A percentile compares a stretch with the other conserved stretches of the same genome.
Conservation (phyloP, 2,113 vertebrate species). For the Grammomys surdaster region DNA sequence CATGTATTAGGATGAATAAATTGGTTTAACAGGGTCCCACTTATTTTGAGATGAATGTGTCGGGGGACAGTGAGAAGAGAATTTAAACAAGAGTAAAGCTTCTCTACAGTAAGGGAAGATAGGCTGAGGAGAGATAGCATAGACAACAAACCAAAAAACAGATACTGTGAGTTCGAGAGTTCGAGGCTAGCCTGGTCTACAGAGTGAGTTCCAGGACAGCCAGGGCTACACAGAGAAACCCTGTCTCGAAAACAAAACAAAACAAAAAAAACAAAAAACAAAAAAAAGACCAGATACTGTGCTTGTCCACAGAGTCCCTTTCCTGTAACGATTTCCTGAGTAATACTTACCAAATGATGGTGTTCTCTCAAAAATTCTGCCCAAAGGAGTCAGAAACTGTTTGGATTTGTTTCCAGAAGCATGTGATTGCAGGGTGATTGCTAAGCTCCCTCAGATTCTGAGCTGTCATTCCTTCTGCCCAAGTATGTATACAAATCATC, state of each 20-base stretch:
- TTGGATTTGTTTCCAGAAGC: slow-evolving; percentile 48
- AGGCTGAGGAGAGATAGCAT: not conserved
- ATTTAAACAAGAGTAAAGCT: slow-evolving; percentile 13
- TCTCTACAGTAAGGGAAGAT: not conserved
- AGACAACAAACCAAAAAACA: not conserved
- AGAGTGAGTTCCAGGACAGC: too few relatives aligned
- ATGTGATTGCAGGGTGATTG: slow-evolving; percentile 26
- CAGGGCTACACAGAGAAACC: too few relatives aligned
- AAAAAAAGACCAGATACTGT: too few relatives aligned
- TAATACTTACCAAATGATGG: slow-evolving; percentile 8
- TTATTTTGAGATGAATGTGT: not conserved
- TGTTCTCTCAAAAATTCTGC: slow-evolving; percentile 40
- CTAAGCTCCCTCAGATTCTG: slow-evolving; percentile 46
- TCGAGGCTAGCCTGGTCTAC: too few relatives aligned
- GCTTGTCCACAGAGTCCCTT: not conserved
- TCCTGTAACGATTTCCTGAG: not conserved
- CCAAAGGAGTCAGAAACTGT: not conserved
- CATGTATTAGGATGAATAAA: not conserved
- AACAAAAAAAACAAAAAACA: too few relatives aligned
- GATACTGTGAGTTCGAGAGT: not conserved
- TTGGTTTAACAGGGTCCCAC: not conserved
- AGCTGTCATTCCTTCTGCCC: slow-evolving; percentile 50
- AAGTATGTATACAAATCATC: slow-evolving; percentile 58
- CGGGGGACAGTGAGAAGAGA: not conserved
- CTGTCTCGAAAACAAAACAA: too few relatives aligned